A percentile compares a stretch with the other conserved stretches of the same genome.
These are phyloP conservation scores for Edolisoma coerulescens DNA, from an alignment of 2,113 vertebrate species.

Conservation along the genomic window DNA sequence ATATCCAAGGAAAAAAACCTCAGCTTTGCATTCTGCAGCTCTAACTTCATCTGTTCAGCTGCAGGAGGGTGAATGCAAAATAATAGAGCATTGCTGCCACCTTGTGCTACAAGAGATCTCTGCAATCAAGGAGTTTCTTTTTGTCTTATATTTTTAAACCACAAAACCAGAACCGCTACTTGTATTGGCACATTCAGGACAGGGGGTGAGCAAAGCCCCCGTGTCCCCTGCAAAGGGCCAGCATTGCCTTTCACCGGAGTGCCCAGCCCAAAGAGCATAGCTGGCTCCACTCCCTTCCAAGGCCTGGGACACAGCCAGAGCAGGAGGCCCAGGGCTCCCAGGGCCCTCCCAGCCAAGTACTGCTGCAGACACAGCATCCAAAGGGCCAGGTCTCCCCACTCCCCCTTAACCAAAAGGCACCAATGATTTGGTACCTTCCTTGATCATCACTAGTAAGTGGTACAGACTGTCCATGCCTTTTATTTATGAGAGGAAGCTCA, in stretches of 20 bases:
- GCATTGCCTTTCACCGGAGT: neutral
- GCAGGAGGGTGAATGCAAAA: neutral
- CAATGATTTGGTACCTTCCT: neutral
- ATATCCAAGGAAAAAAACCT: neutral
- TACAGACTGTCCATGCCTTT: fast-evolving
- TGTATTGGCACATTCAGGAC: neutral
- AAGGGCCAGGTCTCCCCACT: neutral
- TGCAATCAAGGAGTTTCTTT: neutral
- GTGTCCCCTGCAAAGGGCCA: fast-evolving
- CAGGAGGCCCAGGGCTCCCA: neutral
- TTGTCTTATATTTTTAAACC: neutral
- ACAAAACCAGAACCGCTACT: neutral
- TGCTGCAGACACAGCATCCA: neutral
- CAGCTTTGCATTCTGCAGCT: neutral
- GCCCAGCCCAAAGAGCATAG: fast-evolving
- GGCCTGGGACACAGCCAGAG: too few species aligned
- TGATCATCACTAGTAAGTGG: neutral
- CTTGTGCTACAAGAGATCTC: neutral
- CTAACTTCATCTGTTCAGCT: neutral
- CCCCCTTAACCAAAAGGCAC: neutral
- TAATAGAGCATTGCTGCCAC: slow-evolving; percentile 16
- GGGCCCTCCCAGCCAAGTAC: neutral
- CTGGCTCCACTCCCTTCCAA: neutral
- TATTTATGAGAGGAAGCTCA: neutral
- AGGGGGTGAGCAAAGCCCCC: fast-evolving